A percentile compares a stretch with the other conserved stretches of the same genome.
These are phyloP conservation scores for Perognathus longimembris DNA, from an alignment of 2,113 vertebrate species.

Conservation along the genomic window DNA sequence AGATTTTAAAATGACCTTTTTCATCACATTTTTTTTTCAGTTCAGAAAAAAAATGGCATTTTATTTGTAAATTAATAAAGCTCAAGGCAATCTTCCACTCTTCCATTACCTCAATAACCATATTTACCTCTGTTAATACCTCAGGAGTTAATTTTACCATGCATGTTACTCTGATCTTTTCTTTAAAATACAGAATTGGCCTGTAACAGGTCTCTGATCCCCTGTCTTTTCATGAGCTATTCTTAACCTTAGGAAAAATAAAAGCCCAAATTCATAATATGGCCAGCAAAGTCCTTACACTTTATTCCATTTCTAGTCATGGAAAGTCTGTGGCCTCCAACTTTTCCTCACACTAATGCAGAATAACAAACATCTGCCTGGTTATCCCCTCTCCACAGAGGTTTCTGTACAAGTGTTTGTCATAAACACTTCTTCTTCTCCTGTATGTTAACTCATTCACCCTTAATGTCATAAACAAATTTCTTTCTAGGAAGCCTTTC, in stretches of 20 bases:
- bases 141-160: slow-evolving; percentile 20
- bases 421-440: background rate
- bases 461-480: background rate
- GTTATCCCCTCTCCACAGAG: background rate
- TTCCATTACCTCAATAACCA: background rate
- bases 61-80: slow-evolving; percentile 17
- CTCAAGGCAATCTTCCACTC: background rate
- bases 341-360: background rate
- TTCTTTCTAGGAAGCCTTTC: slow-evolving; percentile 9
- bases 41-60: background rate
- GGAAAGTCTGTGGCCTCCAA: background rate
- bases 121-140: slow-evolving; percentile 15
- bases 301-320: background rate
- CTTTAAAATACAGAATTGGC: background rate
- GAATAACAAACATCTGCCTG: background rate
- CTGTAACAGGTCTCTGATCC: background rate
- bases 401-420: background rate
- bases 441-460: slow-evolving; percentile 27
- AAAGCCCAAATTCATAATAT: background rate
- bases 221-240: background rate
- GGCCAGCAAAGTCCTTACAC: background rate
- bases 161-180: background rate
- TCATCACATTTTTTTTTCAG: background rate
- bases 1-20: background rate
- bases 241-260: background rate